A percentile compares a stretch with the other conserved stretches of the same genome.
Conservation (phyloP, 2,888 invertebrate genomes). For the Oscheius sp. region DNA sequence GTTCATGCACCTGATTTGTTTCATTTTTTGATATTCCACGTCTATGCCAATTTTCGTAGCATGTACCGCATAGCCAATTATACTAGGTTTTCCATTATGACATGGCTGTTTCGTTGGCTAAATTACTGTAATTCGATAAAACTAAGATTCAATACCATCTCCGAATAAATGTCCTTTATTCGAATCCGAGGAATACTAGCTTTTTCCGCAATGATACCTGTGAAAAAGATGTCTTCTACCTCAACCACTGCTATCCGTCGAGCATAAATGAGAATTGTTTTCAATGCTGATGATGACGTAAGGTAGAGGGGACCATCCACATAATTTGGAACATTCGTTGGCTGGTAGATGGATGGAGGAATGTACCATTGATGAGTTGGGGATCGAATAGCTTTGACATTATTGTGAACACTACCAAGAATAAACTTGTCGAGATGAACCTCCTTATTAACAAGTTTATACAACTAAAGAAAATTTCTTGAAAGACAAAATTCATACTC, state of each 20-base stretch:
- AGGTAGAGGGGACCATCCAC: conserved; percentile 1
- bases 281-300: neutral
- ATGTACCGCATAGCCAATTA: conserved; percentile 4
- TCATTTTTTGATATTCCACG: neutral
- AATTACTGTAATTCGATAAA: neutral
- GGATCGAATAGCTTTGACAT: neutral
- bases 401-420: neutral
- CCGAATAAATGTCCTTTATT: neutral
- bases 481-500: neutral
- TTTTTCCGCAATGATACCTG: neutral
- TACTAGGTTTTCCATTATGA: neutral
- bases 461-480: neutral
- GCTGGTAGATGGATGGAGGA: neutral
- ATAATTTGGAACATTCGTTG: neutral
- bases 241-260: neutral
- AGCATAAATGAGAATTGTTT: neutral
- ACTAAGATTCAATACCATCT: neutral
- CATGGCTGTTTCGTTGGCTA: neutral
- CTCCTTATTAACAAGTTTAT: conserved; percentile 7
- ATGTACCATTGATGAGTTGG: conserved; percentile 10
- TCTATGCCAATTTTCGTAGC: neutral
- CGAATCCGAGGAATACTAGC: neutral
- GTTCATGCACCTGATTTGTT: neutral
- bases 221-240: conserved; percentile 7
- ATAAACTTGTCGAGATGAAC: neutral